Conservation (phyloP, 2,113 vertebrate genomes). For the Pterocles gutturalis region DNA sequence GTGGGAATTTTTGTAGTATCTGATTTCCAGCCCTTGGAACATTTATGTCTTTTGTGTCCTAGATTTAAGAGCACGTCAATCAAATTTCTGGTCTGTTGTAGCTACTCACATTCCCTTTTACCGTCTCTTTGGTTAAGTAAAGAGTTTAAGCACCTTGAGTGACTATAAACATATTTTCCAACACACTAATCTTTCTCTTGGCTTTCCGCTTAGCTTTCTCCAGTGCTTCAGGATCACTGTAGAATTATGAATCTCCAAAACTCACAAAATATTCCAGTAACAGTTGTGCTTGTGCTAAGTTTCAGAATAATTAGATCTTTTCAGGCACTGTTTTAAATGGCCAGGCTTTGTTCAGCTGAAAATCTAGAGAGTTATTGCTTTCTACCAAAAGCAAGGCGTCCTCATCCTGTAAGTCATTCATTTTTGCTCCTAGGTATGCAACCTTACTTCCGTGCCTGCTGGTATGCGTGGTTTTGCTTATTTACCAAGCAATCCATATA, state of each 20-base stretch:
- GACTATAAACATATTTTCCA: neutral
- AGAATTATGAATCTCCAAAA: neutral
- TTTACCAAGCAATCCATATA: neutral
- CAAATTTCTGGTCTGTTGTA: conserved; percentile 5
- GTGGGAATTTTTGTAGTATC: neutral
- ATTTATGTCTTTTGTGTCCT: neutral
- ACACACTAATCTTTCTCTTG: conserved; percentile 1
- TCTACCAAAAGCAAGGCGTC: neutral
- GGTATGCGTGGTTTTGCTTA: neutral
- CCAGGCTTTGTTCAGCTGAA: neutral
- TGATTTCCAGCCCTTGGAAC: conserved; percentile 3
- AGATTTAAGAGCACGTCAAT: neutral
- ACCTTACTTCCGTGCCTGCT: neutral
- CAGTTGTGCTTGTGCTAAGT: neutral
- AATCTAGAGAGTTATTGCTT: neutral
- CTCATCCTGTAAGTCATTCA: neutral
- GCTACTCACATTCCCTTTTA: neutral
- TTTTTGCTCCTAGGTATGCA: neutral
- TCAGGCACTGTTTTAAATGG: neutral
- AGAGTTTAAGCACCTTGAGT: conserved; percentile 27
- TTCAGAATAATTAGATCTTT: neutral
- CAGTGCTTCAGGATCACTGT: neutral
- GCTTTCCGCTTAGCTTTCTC: neutral
- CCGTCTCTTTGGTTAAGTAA: neutral
- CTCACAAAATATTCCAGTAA: neutral